Conservation (phyloP, 2,888 invertebrate species). For the Amphipoea oculea region DNA sequence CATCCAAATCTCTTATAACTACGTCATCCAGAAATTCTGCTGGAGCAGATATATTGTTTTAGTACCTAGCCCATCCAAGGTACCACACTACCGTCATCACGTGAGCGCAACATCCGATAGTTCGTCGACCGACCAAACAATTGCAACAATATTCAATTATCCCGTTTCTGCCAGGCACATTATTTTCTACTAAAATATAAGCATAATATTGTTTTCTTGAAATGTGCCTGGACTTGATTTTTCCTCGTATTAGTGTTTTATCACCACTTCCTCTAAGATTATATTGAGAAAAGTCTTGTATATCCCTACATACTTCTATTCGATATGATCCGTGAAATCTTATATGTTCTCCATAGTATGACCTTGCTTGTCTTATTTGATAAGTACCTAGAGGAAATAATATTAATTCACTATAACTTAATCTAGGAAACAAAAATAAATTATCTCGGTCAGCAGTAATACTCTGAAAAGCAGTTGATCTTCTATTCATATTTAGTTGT, state of each 20-base stretch:
- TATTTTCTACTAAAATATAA: conserved; percentile 10
- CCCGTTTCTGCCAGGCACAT: neutral
- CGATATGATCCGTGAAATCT: conserved; percentile 25
- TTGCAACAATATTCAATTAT: conserved; percentile 8
- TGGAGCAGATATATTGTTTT: conserved; percentile 9
- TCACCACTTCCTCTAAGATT: conserved; percentile 21
- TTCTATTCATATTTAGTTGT: conserved; percentile 21
- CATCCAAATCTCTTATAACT: too few relatives aligned
- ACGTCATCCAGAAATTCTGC: conserved; percentile 25
- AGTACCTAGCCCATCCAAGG: conserved; percentile 14
- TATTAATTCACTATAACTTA: conserved; percentile 18
- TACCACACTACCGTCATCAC: conserved; percentile 1
- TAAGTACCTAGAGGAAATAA: conserved; percentile 29
- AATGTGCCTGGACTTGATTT: neutral
- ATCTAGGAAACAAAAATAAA: conserved; percentile 24
- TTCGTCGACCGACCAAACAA: conserved; percentile 16
- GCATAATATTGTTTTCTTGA: conserved; percentile 24
- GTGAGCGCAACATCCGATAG: conserved; percentile 8
- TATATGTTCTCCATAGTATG: conserved; percentile 22
- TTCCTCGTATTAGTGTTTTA: neutral
- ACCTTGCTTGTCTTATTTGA: conserved; percentile 14
- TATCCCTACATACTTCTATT: conserved; percentile 21
- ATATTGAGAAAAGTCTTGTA: conserved; percentile 11
- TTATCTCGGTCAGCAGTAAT: conserved; percentile 25
- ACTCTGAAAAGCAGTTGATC: conserved; percentile 4